These are phyloP conservation scores for Heliconius charithonia DNA, from an alignment of 2,888 invertebrate species.

Conservation along the genomic window DNA sequence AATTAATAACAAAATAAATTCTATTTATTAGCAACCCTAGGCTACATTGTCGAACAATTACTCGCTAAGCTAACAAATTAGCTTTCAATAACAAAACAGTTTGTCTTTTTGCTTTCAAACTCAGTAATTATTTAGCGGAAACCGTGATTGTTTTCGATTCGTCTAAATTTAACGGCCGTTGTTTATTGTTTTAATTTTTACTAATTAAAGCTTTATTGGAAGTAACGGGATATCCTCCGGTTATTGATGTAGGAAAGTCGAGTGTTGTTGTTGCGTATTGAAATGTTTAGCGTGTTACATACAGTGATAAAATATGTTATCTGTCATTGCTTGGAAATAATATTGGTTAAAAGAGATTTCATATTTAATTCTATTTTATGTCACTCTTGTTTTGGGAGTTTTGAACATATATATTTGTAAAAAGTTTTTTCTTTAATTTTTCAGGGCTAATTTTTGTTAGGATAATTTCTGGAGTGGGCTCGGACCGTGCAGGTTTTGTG, in stretches of 20 bases:
- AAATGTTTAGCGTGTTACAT: background rate
- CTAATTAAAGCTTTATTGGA: conserved; percentile 47
- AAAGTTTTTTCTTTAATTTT: no score
- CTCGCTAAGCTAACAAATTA: conserved; percentile 75
- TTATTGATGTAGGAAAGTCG: conserved; percentile 29
- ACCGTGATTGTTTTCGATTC: conserved; percentile 52
- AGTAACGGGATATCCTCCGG: conserved; percentile 45
- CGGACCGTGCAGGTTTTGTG: no score
- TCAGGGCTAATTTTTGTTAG: no score
- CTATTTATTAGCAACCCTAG: conserved; percentile 57
- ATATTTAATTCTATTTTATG: background rate
- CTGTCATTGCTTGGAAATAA: background rate
- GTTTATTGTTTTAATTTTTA: conserved; percentile 46
- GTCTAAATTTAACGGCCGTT: conserved; percentile 50
- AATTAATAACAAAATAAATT: background rate
- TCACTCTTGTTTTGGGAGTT: no score
- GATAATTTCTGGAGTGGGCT: no score
- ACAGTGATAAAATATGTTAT: background rate
- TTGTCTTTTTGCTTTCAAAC: conserved; percentile 65
- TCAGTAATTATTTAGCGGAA: conserved; percentile 56
- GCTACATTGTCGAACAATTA: conserved; percentile 74
- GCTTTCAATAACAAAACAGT: conserved; percentile 61
- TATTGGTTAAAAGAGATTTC: background rate
- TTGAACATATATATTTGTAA: no score
- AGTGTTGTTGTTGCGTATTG: conserved; percentile 16